These are phyloP conservation scores for Phthorimaea operculella DNA, from an alignment of 1,140 invertebrate species.

Conservation along the genomic window DNA sequence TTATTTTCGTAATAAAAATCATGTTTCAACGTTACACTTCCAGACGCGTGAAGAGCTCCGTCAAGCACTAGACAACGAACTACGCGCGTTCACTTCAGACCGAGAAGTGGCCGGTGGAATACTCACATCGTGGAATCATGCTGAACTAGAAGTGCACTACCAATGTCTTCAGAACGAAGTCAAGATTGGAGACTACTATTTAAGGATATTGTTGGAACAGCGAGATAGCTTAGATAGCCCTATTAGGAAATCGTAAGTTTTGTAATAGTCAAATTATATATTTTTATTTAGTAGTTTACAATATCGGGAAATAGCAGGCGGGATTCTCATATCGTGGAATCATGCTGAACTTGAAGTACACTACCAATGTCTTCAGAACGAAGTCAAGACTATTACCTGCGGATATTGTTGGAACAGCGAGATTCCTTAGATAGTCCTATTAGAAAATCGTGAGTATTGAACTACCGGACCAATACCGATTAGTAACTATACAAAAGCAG, in stretches of 20 bases:
- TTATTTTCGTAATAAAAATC: no score
- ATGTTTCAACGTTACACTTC: no score
- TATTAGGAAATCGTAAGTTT: constrained; percentile 86
- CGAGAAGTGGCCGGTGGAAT: constrained; percentile 85
- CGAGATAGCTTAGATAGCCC: constrained; percentile 86
- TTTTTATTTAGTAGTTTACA: no score
- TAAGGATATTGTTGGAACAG: constrained; percentile 93
- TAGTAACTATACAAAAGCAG: no score
- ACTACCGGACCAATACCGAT: no score
- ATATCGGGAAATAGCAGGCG: no score
- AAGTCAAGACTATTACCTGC: constrained; percentile 98
- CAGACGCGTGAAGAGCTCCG: constrained; percentile 95
- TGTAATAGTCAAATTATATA: background rate
- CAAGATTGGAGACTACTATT: constrained; percentile 98
- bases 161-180: constrained; percentile 95
- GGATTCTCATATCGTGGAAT: constrained; percentile 91
- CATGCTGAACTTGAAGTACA: constrained; percentile 96
- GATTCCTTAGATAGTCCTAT: constrained; percentile 88
- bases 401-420: constrained; percentile 92
- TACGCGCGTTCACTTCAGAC: constrained; percentile 89
- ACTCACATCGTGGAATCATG: constrained; percentile 97
- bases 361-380: constrained; percentile 93
- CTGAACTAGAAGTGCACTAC: constrained; percentile 96
- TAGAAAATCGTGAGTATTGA: constrained; percentile 87
- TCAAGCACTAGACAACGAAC: constrained; percentile 93